These are phyloP conservation scores for Nasonia vitripennis DNA, from an alignment of 1,140 invertebrate genomes.

Conservation along the genomic window DNA sequence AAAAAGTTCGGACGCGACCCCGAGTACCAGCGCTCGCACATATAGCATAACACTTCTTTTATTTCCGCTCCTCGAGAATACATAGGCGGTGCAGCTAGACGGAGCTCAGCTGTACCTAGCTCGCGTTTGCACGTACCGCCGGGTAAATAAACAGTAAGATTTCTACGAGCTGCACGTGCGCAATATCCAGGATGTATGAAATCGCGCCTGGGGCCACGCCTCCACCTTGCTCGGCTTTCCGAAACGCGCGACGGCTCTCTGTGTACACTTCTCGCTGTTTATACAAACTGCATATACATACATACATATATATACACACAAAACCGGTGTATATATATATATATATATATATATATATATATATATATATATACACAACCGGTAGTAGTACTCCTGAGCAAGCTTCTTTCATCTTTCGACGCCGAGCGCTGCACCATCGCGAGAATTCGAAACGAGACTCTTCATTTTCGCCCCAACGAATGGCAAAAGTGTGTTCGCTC, in stretches of 20 bases:
- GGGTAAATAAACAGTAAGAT: slow-evolving; percentile 12
- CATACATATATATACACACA: too few species aligned
- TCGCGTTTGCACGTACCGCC: background rate
- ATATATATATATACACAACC: background rate
- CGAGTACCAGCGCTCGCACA: background rate
- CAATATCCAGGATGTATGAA: slow-evolving; percentile 5
- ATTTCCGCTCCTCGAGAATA: background rate
- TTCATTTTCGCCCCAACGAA: background rate
- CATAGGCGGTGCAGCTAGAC: background rate
- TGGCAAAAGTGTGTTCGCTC: too few species aligned
- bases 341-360: too few species aligned
- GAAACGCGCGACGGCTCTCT: background rate
- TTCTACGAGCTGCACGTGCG: slow-evolving; percentile 5
- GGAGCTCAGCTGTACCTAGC: background rate
- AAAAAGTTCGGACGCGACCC: background rate
- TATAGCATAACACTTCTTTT: background rate
- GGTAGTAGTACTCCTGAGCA: background rate
- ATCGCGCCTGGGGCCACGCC: background rate
- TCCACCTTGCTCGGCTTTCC: background rate
- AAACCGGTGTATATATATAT: too few species aligned
- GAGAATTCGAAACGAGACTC: background rate
- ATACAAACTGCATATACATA: too few species aligned
- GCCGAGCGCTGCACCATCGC: background rate
- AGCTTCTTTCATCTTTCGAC: background rate
- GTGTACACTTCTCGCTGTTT: too few species aligned